phyloP scores from a whole-genome alignment of 2,113 vertebrate genomes.

The Miniopterus natalensis region DNA sequence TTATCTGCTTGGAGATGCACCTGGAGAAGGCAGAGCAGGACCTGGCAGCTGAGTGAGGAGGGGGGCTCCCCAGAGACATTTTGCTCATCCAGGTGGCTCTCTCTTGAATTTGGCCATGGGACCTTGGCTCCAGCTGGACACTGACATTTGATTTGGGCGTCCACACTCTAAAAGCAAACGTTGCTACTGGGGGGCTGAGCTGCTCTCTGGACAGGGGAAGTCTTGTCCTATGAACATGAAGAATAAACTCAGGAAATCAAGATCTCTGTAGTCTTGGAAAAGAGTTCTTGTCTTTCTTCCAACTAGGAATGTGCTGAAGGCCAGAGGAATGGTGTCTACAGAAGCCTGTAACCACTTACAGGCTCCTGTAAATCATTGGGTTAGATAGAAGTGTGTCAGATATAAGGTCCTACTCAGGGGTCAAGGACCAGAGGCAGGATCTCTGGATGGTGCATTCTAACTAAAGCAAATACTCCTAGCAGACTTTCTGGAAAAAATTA shows the following conservation, averaged over 20 bases:
- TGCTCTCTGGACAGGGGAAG: neutral
- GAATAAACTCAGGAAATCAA: neutral
- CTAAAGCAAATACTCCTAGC: neutral
- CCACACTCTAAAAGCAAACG: neutral
- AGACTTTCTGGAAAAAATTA: too few species aligned
- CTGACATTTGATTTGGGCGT: neutral
- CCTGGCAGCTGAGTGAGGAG: neutral
- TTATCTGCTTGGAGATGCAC: neutral
- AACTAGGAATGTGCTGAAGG: neutral
- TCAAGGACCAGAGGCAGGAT: accelerated
- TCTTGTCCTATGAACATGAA: neutral
- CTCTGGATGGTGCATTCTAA: accelerated
- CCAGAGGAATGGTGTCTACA: neutral
- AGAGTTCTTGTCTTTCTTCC: neutral
- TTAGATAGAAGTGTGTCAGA: neutral
- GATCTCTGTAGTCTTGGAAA: neutral
- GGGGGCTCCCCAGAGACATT: neutral
- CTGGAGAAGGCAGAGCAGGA: neutral
- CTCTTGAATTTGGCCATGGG: neutral
- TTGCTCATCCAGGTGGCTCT: too few species aligned
- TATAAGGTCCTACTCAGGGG: neutral
- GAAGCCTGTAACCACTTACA: neutral
- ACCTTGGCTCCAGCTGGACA: neutral
- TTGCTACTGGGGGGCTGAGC: neutral
- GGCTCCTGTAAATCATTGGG: too few species aligned